These are phyloP conservation scores for Melipona quadrifasciata DNA, from an alignment of 1,140 invertebrate genomes.

Conservation along the genomic window DNA sequence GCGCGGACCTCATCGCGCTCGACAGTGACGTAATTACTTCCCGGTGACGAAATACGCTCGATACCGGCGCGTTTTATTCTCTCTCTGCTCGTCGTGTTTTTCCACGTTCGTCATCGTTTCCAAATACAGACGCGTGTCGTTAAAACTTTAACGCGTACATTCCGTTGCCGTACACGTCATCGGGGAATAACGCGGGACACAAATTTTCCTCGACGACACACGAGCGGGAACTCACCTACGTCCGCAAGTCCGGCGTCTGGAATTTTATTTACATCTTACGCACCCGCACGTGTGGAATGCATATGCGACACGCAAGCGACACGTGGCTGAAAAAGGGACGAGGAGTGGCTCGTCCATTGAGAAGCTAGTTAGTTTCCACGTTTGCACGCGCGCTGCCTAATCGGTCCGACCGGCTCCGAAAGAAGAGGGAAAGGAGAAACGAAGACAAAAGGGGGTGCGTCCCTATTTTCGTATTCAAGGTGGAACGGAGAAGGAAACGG, in stretches of 20 bases:
- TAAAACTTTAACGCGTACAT: constrained; percentile 5
- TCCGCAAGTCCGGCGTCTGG: constrained; percentile 24
- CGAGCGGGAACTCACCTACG: no score
- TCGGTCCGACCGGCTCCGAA: constrained; percentile 45
- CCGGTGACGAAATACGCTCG: neutral
- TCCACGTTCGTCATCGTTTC: neutral
- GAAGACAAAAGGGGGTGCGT: constrained; percentile 29
- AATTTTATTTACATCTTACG: constrained; percentile 69
- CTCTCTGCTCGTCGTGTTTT: neutral
- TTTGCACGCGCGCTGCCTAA: constrained; percentile 62
- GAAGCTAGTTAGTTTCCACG: constrained; percentile 62
- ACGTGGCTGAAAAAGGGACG: constrained; percentile 57
- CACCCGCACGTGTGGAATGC: constrained; percentile 56
- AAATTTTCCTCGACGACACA: neutral
- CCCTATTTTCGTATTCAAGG: constrained; percentile 9
- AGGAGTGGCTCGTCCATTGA: constrained; percentile 58
- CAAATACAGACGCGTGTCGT: neutral
- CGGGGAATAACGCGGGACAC: neutral
- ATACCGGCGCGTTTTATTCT: neutral
- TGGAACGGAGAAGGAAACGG: neutral
- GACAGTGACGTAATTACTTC: constrained; percentile 24
- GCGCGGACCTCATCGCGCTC: neutral
- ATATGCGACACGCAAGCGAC: constrained; percentile 33
- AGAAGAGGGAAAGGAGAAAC: constrained; percentile 19
- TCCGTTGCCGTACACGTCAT: constrained; percentile 11